Evolutionary conservation across 2,797 vertebrate species (phyloP).

Genomic region (Pyrocephalus nanus): DNA sequence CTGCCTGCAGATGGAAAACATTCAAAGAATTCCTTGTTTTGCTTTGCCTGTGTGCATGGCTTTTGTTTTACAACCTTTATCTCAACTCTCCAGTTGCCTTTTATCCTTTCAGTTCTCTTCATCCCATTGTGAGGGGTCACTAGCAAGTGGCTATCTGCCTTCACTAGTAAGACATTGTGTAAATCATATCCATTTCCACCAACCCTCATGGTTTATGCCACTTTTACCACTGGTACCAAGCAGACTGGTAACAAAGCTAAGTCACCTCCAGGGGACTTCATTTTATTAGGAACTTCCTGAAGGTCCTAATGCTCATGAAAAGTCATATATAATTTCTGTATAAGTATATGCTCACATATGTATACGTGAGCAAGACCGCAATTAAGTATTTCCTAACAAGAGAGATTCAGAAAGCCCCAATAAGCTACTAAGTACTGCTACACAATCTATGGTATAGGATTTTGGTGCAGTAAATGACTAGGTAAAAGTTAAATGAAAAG

Average conservation of each 20-base stretch:
- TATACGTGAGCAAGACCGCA: background rate
- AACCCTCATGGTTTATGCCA: background rate
- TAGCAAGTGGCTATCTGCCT: background rate
- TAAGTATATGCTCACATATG: background rate
- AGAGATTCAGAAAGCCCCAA: background rate
- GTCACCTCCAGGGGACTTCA: background rate
- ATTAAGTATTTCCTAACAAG: background rate
- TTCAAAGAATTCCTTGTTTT: background rate
- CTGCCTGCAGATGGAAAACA: background rate
- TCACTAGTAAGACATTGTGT: background rate
- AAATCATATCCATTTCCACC: background rate
- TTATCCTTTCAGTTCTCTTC: background rate
- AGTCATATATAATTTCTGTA: background rate
- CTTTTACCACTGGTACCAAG: background rate
- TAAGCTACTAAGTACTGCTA: background rate
- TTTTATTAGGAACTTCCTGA: background rate
- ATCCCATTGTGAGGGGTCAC: accelerated
- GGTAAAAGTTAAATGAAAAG: background rate
- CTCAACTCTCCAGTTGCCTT: background rate
- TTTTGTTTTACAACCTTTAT: background rate
- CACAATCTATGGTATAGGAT: background rate
- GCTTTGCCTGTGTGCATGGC: background rate
- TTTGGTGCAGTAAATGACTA: background rate
- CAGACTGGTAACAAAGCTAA: background rate
- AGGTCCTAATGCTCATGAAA: background rate